Base-by-base conservation (phyloP, 2,113 vertebrate species). In the Vulpes vulpes region DNA sequence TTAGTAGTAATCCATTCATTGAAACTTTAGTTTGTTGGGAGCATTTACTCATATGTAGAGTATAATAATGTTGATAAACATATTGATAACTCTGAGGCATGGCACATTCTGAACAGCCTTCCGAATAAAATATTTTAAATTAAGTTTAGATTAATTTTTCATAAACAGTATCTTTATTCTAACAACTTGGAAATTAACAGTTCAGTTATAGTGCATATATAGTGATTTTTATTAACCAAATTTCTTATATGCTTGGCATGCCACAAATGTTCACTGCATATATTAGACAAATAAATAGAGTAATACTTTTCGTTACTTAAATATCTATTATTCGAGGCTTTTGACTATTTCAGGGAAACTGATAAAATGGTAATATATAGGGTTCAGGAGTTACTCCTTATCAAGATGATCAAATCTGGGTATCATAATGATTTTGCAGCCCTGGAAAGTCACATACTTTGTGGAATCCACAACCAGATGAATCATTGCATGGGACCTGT, bases 211-310 rank as follows among this genome's bases (percentile, higher is more conserved):
- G 30, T 0, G 1, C 5, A 2, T 32, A 2, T 69, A 5, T 20
- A 15, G 19, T 17, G 15, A 17, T 30, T 22, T 49, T 49, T 32
- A 19, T 64, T 25, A 69, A 15, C 22, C 19, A 8, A 32, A 30
- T 6, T 3, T 32, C 76, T 10, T 11, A 0, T 10, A 0, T 0
- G 19, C 78, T 4, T 17, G 12, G 25, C 4, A 0, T 23, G 0
- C 69, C 1, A 0, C 20, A 1, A 4, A 1, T 22, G 35, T 14
- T 64, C 30, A 22, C 0, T 1, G 17, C 12, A 11, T 20, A 32
- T 20, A 9, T 43, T 15, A 55, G 49, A 14, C 22, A 25, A 11
- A 17, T 15, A 9, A 3, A 3, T 0, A 20, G 5, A 27, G 4
- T 5, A 1, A 5, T 2, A 17, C 78, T 55, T 87, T 69, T 83